Base-by-base conservation (phyloP, 2,888 invertebrate genomes). In the Geotrupes spiniger region DNA sequence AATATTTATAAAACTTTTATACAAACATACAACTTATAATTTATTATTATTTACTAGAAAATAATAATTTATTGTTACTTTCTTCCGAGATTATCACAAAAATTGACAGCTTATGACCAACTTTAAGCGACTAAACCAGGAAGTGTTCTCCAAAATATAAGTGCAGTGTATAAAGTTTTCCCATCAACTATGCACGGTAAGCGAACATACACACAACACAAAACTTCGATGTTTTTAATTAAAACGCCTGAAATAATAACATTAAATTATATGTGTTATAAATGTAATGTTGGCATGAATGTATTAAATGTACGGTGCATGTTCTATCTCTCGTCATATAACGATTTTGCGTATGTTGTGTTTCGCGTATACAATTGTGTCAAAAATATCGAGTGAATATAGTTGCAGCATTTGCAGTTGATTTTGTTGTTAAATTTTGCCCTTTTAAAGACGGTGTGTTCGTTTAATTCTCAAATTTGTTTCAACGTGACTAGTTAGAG, bases 61-160 rank as follows among this genome's bases (percentile, higher is more conserved):
- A 64, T 61, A 61, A 57, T 62, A 67, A 66, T 64, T 66, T 69
- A 62, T 64, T 65, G 62, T 60, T 58, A 49, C 62, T 60, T 63
- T 62, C 62, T 43, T 45, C 52, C 52, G 63, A 59, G 60, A 61
- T 63, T 61, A 65, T 65, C 67, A 66, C 62, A 63, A 63, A 68
- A 65, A 65, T 60, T 70, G 70, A 70, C 70, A 69, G 64, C 57
- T 63, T 56, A 51, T 37, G 28, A 51, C 56, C 58, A 58, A 58
- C 56, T 44, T 51, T 16, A 33, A 33, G 33, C 31, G 48, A 48
- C 43, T 40, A 46, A 42, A 36, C 12, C 12, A 16, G 42, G 33
- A 33, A 33, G 33, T 33, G 11, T 8, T 11, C 11, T n/a, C 11
- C 8, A 15, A 16, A 38, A 21, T 4, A 33, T 16, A 10, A 21